Evolutionary conservation across 2,113 vertebrate genomes (phyloP).

Genomic region (Pituophis catenifer): DNA sequence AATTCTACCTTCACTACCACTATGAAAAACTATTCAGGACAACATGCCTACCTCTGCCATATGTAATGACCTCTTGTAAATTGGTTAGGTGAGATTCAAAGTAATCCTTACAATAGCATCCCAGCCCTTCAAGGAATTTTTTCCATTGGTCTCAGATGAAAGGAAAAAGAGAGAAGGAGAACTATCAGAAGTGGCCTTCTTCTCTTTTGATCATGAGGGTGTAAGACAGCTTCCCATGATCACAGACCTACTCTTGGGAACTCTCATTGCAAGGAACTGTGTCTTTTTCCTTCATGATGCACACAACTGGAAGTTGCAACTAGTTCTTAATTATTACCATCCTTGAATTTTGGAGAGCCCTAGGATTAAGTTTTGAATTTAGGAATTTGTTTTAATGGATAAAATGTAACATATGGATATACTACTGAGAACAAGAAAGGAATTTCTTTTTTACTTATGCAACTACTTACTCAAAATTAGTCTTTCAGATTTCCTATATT

Average conservation of each 20-base stretch:
- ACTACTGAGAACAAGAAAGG: neutral
- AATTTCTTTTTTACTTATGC: neutral
- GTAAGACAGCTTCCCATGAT: neutral
- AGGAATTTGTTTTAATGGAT: neutral
- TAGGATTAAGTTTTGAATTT: neutral
- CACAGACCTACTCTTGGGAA: neutral
- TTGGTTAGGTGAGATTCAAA: neutral
- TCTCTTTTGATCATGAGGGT: neutral
- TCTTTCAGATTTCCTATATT: constrained; percentile 55
- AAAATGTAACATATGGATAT: constrained; percentile 7
- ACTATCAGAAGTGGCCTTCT: neutral
- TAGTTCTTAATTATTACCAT: neutral
- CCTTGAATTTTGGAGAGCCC: neutral
- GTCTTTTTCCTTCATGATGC: neutral
- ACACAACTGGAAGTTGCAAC: neutral
- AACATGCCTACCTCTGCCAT: neutral
- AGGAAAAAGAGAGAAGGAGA: neutral
- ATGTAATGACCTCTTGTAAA: neutral
- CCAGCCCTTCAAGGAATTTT: neutral
- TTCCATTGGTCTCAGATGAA: neutral
- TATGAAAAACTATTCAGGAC: neutral
- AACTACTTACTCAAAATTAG: constrained; percentile 41
- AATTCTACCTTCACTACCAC: neutral
- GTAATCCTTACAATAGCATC: neutral
- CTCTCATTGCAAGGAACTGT: neutral